A percentile compares a stretch with the other conserved stretches of the same genome.
Evolutionary conservation across 2,797 vertebrate species (phyloP).

Genomic region (Masticophis lateralis): DNA sequence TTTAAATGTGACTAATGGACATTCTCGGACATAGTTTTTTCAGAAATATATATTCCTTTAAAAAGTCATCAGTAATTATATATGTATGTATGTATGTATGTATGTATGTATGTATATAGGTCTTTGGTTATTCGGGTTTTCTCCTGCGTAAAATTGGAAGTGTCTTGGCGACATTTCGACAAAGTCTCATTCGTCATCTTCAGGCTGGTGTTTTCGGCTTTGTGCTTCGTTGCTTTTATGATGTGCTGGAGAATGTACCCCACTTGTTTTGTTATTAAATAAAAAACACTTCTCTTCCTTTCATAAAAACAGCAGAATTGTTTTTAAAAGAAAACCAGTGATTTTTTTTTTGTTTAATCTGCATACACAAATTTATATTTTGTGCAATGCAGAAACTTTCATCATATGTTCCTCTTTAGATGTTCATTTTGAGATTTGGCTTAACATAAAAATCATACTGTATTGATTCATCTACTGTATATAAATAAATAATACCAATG

Average conservation of each 20-base stretch:
- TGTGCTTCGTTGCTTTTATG: background rate
- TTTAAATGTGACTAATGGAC: background rate
- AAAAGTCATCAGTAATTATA: background rate
- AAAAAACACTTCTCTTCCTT: background rate
- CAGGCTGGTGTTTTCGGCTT: too few species aligned
- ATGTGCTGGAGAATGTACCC: background rate
- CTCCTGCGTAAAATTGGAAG: too few species aligned
- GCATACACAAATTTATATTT: background rate
- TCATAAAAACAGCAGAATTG: background rate
- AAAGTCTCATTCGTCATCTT: too few species aligned
- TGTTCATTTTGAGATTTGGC: background rate
- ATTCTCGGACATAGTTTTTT: background rate
- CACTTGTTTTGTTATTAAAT: background rate
- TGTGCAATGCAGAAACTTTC: background rate
- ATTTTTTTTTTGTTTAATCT: background rate
- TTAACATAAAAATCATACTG: background rate
- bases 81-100: background rate
- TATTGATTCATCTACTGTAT: background rate
- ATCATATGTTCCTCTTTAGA: background rate
- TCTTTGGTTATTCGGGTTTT: too few species aligned
- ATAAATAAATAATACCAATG: background rate
- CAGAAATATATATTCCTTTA: background rate
- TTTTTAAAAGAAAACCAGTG: background rate
- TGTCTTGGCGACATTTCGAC: too few species aligned
- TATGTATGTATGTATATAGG: too few species aligned